Evolutionary conservation across 2,797 vertebrate species (phyloP), one percentile per base, ranked within the genome.

Genomic region (Ficedula albicollis): DNA sequence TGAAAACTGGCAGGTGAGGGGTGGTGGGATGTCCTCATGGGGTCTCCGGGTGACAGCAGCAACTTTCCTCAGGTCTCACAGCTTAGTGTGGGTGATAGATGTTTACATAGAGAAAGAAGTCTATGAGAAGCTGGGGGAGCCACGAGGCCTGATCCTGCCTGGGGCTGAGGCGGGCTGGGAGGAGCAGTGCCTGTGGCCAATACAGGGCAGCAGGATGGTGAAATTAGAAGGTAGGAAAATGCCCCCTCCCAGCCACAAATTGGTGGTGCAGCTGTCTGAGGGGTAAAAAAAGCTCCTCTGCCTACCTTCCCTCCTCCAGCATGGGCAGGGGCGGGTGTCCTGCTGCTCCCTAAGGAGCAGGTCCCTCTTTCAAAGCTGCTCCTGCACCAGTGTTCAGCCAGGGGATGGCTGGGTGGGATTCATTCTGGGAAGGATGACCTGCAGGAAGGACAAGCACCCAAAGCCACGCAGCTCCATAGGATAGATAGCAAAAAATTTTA

Each of bases 1-100:
- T 97, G 90, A 99, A 98, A 96, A 97, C 96, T 2, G 98, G 98
- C 97, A 99, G 99, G 99, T 99, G 97, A 97, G 16, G 18, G 44
- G 15, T 54, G 10, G 3, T 15, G 59, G 51, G 30, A 23, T 67
- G 44, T 81, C 64, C 36, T 36, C 0, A 0, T 0, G 22, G 75
- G 23, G 51, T 66, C 32, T 16, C 10, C 0, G 0, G 34, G n/a
- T 0, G 0, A 73, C 2, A 10, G 54, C 67, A 82, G 29, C 5
- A 6, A 23, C 38, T 75, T 56, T 79, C 21, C 30, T 34, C 34
- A 22, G 39, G 43, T 68, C 32, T 87, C 2, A 0, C 30, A 17
- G 63, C 1, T 1, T 13, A 15, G 5, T 1, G 1, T 48, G 56
- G 22, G 15, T 44, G 17, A 18, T 13, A 20, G 30, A 27, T n/a